Base-by-base conservation (phyloP, 2,888 invertebrate species). In the Dolichopus griseipennis region DNA sequence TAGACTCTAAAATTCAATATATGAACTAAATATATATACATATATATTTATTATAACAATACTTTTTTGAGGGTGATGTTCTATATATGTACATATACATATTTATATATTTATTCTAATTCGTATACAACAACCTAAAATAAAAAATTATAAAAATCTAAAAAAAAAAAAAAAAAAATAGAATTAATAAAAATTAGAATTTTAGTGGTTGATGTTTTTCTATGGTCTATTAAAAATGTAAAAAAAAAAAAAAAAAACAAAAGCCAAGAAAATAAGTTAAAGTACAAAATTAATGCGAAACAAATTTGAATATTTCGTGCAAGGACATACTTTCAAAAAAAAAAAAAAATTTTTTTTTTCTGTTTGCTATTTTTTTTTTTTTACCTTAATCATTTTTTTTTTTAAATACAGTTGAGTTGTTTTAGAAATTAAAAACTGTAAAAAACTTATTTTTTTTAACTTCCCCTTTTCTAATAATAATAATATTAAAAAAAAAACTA, bases 261-360 rank as follows among this genome's bases (percentile, higher is more conserved):
- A 62, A 62, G 22, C 20, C 22, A 64, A 64, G 27, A 34, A 64
- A 64, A 34, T 18, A 34, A 64, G 20, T 22, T 18, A 64, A 33
- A 64, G 37, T 34, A 64, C 33, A 37, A 64, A 64, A 64, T 64
- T 64, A 72, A 73, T 72, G 72, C 72, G 75, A 72, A 73, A 70
- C 72, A 75, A 75, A 77, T 77, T 76, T 75, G 76, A 76, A 76
- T 76, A 77, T 76, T 71, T 75, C 76, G 77, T 76, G 76, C 73
- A 73, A 72, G 74, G 71, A 71, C 71, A 72, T 75, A 74, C 75
- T 77, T 76, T 76, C 73, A 76, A 72, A 74, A 27, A 27, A 27
- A 27, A 27, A 27, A 27, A 27, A 27, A 27, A 27, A 27, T 27
- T 2, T 27, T 75, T 72, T 72, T 73, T 69, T 72, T 71, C 73